Evolutionary conservation across 2,888 invertebrate species (phyloP), one percentile per base, ranked within the genome.

Genomic region (Polyploca ridens): DNA sequence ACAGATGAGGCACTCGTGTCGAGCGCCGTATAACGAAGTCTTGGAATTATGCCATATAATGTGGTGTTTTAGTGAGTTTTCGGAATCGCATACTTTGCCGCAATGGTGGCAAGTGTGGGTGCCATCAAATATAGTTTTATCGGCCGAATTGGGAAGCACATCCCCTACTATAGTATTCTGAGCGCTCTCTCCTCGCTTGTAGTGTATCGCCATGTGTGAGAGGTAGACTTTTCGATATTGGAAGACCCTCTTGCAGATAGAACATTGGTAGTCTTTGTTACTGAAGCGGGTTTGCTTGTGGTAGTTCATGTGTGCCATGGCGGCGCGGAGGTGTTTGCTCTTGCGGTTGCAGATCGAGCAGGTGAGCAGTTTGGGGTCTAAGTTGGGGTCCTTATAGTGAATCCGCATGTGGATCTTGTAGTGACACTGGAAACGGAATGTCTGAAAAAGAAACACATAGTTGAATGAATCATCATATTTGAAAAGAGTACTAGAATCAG

Each of bases 231-330:
- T 90, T 0, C 93, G 73, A 71, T 82, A 76, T 67, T 93, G 91
- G 79, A 94, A 94, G n/a, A 93, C 85, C 27, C 89, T 79, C 67
- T 91, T 90, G 82, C 94, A 94, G 62, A 94, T 90, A 46, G 93
- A 88, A 75, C 94, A 94, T 77, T 91, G 88, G 77, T 94, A 94
- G 84, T 94, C 94, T 54, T 91, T 90, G 78, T 82, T 89, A 75
- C 92, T 85, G 84, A 93, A 93, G 64, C 94, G 89, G 0, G 90
- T 94, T 69, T 94, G 94, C 67, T 92, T 91, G 84, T 94, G 94
- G 84, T 79, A 94, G 78, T 88, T 91, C 88, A 89, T 90, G 79
- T 94, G 94, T 33, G 87, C 87, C 69, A 88, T 89, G 58, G 94
- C 94, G 1, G 94, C 94, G 41, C 94, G 91, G 8, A 94, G 83